Conservation (phyloP, 2,888 invertebrate species). For the Caenorhabditis sp. region DNA sequence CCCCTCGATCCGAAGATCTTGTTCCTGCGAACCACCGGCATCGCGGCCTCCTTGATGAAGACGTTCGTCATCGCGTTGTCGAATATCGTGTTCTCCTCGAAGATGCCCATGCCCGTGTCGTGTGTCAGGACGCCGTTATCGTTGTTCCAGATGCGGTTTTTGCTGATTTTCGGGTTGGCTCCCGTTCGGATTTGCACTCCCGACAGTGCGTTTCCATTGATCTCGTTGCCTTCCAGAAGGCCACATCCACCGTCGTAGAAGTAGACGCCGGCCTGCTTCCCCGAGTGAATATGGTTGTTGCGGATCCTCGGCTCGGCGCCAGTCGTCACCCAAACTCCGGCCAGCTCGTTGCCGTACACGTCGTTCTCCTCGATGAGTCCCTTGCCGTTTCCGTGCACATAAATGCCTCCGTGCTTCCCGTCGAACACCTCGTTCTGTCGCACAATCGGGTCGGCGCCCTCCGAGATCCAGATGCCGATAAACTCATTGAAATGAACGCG, state of each 20-base stretch:
- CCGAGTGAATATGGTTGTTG: constrained; percentile 96
- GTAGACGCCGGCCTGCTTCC: constrained; percentile 97
- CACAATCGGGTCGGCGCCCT: constrained; percentile 91
- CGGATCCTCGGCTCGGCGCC: constrained; percentile 89
- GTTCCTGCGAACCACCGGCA: constrained; percentile 88
- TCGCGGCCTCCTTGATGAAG: constrained; percentile 99
- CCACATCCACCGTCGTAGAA: constrained; percentile 99
- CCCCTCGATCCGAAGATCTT: constrained; percentile 75
- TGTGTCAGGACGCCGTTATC: constrained; percentile 98
- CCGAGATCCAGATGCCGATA: constrained; percentile 98
- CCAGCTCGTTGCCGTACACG: constrained; percentile 93
- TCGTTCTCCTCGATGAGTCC: constrained; percentile 98
- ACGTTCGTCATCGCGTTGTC: constrained; percentile 99
- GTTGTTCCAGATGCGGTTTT: constrained; percentile 99
- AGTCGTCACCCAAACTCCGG: constrained; percentile 86
- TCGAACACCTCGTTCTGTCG: constrained; percentile 99
- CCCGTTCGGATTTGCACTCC: constrained; percentile 98
- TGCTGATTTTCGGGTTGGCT: constrained; percentile 95
- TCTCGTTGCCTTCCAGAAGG: constrained; percentile 97
- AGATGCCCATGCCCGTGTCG: constrained; percentile 93
- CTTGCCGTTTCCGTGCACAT: constrained; percentile 98
- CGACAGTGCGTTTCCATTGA: constrained; percentile 98
- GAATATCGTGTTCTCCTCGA: constrained; percentile 93
- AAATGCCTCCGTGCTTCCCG: constrained; percentile 98
- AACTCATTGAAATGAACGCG: constrained; percentile 99